These are phyloP conservation scores for Chloroceryle amazona DNA, from an alignment of 2,797 vertebrate genomes.

Conservation along the genomic window DNA sequence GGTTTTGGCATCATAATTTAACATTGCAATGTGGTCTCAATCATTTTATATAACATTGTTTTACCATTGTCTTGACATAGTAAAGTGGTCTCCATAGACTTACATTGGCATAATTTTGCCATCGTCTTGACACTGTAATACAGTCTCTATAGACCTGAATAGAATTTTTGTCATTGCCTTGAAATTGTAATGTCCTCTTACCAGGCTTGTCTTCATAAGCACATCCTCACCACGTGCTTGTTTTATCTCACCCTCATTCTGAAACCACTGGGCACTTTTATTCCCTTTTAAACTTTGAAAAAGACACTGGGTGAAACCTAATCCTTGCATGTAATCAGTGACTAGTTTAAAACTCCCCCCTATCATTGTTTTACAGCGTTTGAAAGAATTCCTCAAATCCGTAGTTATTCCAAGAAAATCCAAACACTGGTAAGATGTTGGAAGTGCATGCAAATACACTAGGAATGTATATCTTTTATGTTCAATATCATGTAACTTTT, in stretches of 20 bases:
- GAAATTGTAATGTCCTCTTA: conserved; percentile 85
- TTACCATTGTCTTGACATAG: conserved; percentile 81
- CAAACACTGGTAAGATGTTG: neutral
- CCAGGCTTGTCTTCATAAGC: conserved; percentile 75
- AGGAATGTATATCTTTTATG: neutral
- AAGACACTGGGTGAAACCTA: conserved; percentile 36
- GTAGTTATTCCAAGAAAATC: conserved; percentile 25
- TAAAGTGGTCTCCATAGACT: conserved; percentile 85
- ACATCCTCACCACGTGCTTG: conserved; percentile 64
- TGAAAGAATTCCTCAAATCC: neutral
- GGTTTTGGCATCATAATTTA: conserved; percentile 84
- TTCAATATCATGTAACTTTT: conserved; percentile 34
- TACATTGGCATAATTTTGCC: conserved; percentile 81
- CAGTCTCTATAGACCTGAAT: conserved; percentile 84
- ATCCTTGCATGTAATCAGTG: conserved; percentile 29
- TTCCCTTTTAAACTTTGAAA: conserved; percentile 24
- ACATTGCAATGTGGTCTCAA: conserved; percentile 81
- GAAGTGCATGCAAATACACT: neutral
- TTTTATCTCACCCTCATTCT: conserved; percentile 37
- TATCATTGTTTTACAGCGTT: conserved; percentile 28
- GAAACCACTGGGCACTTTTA: conserved; percentile 53
- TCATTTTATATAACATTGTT: conserved; percentile 80
- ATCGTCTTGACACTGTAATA: conserved; percentile 85
- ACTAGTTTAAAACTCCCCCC: conserved; percentile 63
- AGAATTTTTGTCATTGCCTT: conserved; percentile 85